Base-by-base conservation (phyloP, 2,888 invertebrate species). In the Trichogramma evanescens region DNA sequence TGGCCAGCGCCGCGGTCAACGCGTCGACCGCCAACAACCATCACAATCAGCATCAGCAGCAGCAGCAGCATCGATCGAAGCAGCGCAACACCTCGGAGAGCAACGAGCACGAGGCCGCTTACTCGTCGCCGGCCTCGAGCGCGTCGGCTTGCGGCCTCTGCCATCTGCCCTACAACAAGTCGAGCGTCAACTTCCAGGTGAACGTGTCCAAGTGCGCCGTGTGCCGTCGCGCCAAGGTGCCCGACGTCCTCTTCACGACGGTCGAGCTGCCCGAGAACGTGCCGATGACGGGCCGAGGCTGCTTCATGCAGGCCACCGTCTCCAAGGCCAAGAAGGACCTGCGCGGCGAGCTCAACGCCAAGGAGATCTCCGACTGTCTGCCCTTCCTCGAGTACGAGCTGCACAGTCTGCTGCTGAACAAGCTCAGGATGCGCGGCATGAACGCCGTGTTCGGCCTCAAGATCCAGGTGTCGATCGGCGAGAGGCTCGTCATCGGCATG, bases 381-480 rank as follows among this genome's bases (percentile, higher is more conserved):
- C 97, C 97, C 0, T 97, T 97, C 80, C 79, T 97, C 58, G 97
- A 98, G 77, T 97, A 96, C 76, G 96, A 98, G 76, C 81, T 98
- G 52, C 95, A 98, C 78, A 87, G 93, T 63, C 84, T 95, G 67
- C 80, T 97, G 45, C 83, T 95, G 2, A 94, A 93, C 72, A 96
- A 95, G 75, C 80, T 97, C 3, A 87, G 91, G 78, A 90, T 95
- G 66, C 93, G 93, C 78, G 95, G 95, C 6, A 95, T 96, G 86
- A 98, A 97, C 80, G 91, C 94, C 4, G 81, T 96, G 57, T 96
- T 96, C 79, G 91, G 92, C 0, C 81, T 97, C 6, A 88, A 87
- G 72, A 82, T 85, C 63, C 79, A 81, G 63, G 80, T 82, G 39
- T 80, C 92, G 0, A 85, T 96, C 55, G 95, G 96, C 4, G 95